These are phyloP conservation scores for Temnothorax ravouxi DNA, from an alignment of 2,888 invertebrate species.

Conservation along the genomic window DNA sequence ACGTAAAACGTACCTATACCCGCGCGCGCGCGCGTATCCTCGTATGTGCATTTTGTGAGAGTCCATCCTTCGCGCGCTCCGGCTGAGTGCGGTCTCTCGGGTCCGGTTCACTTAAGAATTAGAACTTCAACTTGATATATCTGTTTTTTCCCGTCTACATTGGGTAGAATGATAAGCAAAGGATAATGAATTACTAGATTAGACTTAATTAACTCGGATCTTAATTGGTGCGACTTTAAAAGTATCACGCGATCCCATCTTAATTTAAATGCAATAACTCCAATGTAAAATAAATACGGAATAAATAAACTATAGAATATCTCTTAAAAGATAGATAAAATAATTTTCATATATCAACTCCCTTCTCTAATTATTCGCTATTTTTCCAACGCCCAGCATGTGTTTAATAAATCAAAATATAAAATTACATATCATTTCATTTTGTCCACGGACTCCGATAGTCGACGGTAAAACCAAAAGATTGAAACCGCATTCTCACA, in stretches of 20 bases:
- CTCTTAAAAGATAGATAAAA: slow-evolving; percentile 6
- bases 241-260: background rate
- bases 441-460: background rate
- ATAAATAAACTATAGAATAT: background rate
- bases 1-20: slow-evolving; percentile 12
- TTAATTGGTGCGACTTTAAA: background rate
- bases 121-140: slow-evolving; percentile 6
- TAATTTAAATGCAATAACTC: background rate
- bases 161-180: background rate
- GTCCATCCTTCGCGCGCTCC: slow-evolving; percentile 20
- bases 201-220: background rate
- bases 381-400: background rate
- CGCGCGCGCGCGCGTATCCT: slow-evolving; percentile 12
- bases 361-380: background rate
- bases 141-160: background rate
- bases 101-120: background rate
- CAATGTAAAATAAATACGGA: background rate
- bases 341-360: background rate
- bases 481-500: slow-evolving; percentile 43
- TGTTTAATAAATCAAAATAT: slow-evolving; percentile 8
- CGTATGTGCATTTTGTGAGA: slow-evolving; percentile 40
- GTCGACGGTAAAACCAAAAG: slow-evolving; percentile 25
- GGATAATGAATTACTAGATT: background rate
- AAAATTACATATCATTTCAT: slow-evolving; percentile 33
- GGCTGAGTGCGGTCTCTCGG: background rate